Evolutionary conservation across 1,140 invertebrate species (phyloP).

Genomic region (Drosophila malerkotliana): DNA sequence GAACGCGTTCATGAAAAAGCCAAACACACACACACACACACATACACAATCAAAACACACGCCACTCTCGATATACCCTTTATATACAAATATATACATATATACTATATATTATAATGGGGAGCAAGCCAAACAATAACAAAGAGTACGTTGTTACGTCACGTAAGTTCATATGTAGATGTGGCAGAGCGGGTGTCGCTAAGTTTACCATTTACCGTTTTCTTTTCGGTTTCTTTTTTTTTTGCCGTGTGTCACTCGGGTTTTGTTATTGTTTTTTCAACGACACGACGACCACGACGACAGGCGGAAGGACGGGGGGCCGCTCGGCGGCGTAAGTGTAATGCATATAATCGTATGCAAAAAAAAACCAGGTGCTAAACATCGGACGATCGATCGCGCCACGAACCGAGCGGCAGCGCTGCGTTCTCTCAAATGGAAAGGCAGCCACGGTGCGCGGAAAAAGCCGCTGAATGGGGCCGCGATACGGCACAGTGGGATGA

Average conservation of each 20-base stretch:
- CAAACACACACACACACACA: constrained; percentile 41
- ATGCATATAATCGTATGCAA: constrained; percentile 36
- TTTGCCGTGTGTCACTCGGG: constrained; percentile 42
- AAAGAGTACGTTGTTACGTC: constrained; percentile 73
- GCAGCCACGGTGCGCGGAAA: constrained; percentile 27
- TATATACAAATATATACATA: constrained; percentile 11
- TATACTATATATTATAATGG: constrained; percentile 30
- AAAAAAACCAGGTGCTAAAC: constrained; percentile 31
- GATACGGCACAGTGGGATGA: constrained; percentile 12
- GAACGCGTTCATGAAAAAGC: constrained; percentile 78
- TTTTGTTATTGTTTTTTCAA: constrained; percentile 24
- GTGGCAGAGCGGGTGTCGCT: constrained; percentile 41
- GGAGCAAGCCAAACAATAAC: constrained; percentile 63
- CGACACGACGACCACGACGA: no score
- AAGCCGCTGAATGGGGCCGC: constrained; percentile 16
- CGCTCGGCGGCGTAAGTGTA: constrained; percentile 20
- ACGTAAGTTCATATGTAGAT: constrained; percentile 54
- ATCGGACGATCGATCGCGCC: constrained; percentile 47
- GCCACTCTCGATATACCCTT: not conserved
- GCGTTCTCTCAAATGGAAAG: constrained; percentile 63
- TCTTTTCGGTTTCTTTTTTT: constrained; percentile 34
- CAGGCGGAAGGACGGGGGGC: constrained; percentile 2
- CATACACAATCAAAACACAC: constrained; percentile 9
- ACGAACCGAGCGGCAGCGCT: constrained; percentile 61
- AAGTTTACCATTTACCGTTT: constrained; percentile 35